Percentiles rank a stretch among this genome's conserved stretches.
Evolutionary conservation across 2,113 vertebrate species (phyloP).

Genomic region (Climacteris rufus): DNA sequence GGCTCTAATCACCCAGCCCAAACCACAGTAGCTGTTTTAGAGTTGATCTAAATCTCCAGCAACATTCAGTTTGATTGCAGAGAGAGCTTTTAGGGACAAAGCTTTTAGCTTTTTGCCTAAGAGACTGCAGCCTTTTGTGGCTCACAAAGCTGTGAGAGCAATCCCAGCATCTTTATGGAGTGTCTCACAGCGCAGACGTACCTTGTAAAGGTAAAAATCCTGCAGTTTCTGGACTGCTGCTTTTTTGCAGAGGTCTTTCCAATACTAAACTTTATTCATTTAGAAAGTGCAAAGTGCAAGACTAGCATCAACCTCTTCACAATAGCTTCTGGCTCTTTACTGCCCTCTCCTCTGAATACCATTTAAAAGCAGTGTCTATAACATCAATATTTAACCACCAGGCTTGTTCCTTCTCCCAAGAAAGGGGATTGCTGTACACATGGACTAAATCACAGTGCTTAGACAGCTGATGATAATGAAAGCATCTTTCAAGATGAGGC

Average conservation of each 20-base stretch:
- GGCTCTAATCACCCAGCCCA: background rate
- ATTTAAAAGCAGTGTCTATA: background rate
- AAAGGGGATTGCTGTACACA: background rate
- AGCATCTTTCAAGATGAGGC: conserved; percentile 7
- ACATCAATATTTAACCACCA: conserved; percentile 32
- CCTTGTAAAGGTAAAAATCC: background rate
- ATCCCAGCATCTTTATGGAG: background rate
- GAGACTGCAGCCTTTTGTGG: background rate
- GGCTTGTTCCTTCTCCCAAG: background rate
- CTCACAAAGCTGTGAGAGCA: background rate
- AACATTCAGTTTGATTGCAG: background rate
- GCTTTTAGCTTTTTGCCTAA: no score
- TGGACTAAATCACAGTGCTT: conserved; percentile 11
- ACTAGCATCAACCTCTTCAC: background rate
- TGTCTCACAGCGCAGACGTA: background rate
- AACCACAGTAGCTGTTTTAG: background rate
- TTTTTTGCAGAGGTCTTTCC: background rate
- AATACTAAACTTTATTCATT: background rate
- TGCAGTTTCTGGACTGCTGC: background rate
- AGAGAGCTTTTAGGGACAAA: background rate
- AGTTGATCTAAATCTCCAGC: background rate
- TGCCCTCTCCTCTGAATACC: background rate
- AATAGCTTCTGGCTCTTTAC: background rate
- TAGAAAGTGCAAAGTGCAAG: background rate
- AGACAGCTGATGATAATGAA: conserved; percentile 25